Evolutionary conservation across 2,888 invertebrate genomes (phyloP), one percentile per base, ranked within the genome.

Genomic region (Bombyx huttoni): DNA sequence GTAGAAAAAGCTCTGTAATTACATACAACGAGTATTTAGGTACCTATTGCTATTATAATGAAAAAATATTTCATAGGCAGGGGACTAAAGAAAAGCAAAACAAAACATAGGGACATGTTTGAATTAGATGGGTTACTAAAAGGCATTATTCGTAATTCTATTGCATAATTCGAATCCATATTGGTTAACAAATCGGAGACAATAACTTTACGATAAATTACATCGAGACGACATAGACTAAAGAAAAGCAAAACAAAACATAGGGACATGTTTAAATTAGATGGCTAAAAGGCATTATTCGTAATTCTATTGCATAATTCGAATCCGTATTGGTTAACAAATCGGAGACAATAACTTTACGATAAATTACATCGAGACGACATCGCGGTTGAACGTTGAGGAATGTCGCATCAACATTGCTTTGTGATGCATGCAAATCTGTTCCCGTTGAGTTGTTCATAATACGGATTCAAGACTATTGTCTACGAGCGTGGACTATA

Each of bases 391-490:
- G 47, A 48, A 35, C 48, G 47, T 52, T 47, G 47, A 45, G 52
- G 51, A 48, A 50, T 51, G 49, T 57, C 48, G 40, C 53, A 55
- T 57, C 57, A 56, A 55, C 52, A 53, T 57, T 57, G 60, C 58
- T 62, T 59, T 57, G 59, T 63, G 66, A 65, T 65, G 63, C 65
- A 70, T 71, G 72, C 61, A 68, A 70, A 70, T 69, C 62, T 63
- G 62, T 58, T 63, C 58, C 58, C 63, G 58, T 63, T 61, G 64
- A 60, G 60, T 58, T 59, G 56, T 47, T 50, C 49, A 48, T 52
- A 52, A 50, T 50, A 50, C 49, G 50, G 50, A 13, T 47, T 33
- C 10, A 34, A 10, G 50, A 50, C 45, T 52, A 52, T 52, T 50
- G 52, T 52, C 50, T 34, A 33, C 34, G 40, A 35, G 45, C 40